phyloP scores from a whole-genome alignment of 2,888 invertebrate genomes.

The Imbricaverruca yamaguchii region DNA sequence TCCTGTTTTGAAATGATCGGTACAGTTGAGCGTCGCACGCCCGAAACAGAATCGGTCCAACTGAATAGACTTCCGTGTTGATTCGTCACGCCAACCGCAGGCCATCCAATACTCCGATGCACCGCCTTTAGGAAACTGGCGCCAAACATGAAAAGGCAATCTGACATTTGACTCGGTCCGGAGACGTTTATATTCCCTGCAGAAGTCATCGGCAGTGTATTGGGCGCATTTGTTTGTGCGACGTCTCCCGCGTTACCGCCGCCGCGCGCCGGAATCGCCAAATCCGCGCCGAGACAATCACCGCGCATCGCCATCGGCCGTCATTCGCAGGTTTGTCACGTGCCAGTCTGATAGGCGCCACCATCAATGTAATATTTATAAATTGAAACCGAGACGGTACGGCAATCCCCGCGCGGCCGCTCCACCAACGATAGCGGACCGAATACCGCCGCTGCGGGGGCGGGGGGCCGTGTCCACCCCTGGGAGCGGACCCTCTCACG shows the following conservation, averaged over 20 bases:
- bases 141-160: background rate
- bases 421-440: no score
- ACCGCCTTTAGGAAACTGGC: background rate
- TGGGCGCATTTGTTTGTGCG: constrained; percentile 16
- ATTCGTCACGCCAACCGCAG: background rate
- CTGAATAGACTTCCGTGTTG: no score
- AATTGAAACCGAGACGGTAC: background rate
- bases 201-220: constrained; percentile 4
- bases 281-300: constrained; percentile 8
- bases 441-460: no score
- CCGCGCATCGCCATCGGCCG: constrained; percentile 14
- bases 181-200: background rate
- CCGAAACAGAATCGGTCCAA: no score
- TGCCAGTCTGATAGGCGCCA: background rate
- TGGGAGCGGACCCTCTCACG: no score
- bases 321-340: background rate
- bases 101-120: background rate
- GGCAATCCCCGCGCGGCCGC: no score
- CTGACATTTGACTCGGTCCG: no score
- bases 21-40: no score
- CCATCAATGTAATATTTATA: constrained; percentile 19
- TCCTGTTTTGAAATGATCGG: no score
- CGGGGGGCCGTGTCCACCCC: no score
- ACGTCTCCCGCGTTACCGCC: background rate
- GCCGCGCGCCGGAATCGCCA: background rate